Base-by-base conservation (phyloP, 2,113 vertebrate genomes). In the Oxygymnocypris stewartii region DNA sequence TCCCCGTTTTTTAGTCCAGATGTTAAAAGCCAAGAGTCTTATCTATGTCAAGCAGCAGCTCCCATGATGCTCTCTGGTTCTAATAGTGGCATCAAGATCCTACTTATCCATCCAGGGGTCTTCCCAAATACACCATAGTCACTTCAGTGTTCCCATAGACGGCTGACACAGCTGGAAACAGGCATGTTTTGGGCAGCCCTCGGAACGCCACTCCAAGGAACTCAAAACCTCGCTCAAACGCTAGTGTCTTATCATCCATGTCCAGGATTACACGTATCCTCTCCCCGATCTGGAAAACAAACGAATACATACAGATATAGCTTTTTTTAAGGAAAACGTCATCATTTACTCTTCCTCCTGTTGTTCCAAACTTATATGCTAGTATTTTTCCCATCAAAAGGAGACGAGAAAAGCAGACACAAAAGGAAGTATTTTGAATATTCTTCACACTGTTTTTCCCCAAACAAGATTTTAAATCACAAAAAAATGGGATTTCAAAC, bases 131-230 rank as follows among this genome's bases (percentile, higher is more conserved):
- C 90, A 99, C 98, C 98, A 99, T 97, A 92, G 98, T 99, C 95
- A 99, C 98, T 93, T 99, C 98, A 37, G 98, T 99, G 95, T 99
- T 99, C 81, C 98, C 98, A 40, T 99, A 99, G 3, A 99, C 98
- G 28, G 98, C 98, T 37, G 98, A 99, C 79, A 99, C 98, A 59
- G 98, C 98, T n/a, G 98, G 98, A 90, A 97, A 99, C 59, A 99
- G 95, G 90, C 97, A 99, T 90, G 95, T 94, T 92, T 99, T 99
- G 59, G 98, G 98, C 84, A 99, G 95, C 93, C 98, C 98, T 88
- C 98, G 96, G 92, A 99, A 99, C 8, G 98, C 98, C 90, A 99
- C 95, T 59, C 98, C 98, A 28, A 99, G 94, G 91, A 99, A 99
- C 92, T 99, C 98, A 86, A 99, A 99, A 51, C 98, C 98, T 91